Evolutionary conservation across 2,888 invertebrate genomes (phyloP).

Genomic region (Trissolcus brochymenae): DNA sequence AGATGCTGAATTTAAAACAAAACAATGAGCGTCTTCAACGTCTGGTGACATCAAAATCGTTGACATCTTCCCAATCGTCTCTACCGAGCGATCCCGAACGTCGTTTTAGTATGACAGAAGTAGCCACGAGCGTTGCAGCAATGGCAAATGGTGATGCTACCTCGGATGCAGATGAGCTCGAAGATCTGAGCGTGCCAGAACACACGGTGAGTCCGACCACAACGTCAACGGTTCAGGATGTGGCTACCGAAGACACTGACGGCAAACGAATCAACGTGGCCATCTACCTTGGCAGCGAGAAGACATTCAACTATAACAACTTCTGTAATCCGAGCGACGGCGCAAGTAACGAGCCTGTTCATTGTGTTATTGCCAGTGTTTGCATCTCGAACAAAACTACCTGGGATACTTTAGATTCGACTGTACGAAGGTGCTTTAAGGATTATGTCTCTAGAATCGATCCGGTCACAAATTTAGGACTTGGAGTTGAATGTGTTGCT

Average conservation of each 20-base stretch:
- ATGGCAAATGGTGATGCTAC: conserved; percentile 69
- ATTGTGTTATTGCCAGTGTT: conserved; percentile 88
- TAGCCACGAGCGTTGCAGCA: conserved; percentile 70
- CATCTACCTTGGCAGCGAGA: conserved; percentile 87
- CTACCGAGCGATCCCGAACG: conserved; percentile 75
- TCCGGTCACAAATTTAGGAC: conserved; percentile 80
- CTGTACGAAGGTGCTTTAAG: conserved; percentile 93
- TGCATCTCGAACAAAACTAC: conserved; percentile 94
- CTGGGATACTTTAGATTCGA: conserved; percentile 96
- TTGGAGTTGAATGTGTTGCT: conserved; percentile 89
- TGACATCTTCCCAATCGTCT: conserved; percentile 79
- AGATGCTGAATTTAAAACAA: conserved; percentile 97
- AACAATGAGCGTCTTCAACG: conserved; percentile 96
- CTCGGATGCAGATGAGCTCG: conserved; percentile 66
- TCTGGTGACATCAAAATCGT: conserved; percentile 82
- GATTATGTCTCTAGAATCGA: conserved; percentile 96
- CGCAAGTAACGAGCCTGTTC: conserved; percentile 72
- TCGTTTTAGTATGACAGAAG: conserved; percentile 76
- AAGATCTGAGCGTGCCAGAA: conserved; percentile 69
- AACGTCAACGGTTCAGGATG: conserved; percentile 64
- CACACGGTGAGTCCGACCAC: conserved; percentile 65
- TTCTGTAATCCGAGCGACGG: conserved; percentile 75
- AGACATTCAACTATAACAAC: conserved; percentile 80
- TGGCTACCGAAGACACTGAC: conserved; percentile 80
- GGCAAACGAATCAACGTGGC: conserved; percentile 92